Base-by-base conservation (phyloP, 2,888 invertebrate genomes). In the Dryococelus australis region DNA sequence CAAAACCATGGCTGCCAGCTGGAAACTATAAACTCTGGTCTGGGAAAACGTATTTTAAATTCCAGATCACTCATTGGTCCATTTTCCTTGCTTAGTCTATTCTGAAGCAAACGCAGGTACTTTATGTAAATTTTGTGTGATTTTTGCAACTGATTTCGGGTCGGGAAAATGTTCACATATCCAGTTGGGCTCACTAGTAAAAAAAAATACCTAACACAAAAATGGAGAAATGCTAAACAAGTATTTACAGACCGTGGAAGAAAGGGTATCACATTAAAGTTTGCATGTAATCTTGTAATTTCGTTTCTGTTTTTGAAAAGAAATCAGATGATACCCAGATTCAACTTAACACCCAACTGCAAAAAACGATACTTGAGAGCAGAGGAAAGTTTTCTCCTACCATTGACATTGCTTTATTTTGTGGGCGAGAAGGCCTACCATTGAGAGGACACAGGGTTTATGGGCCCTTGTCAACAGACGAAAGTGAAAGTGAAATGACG, bases 381-480 rank as follows among this genome's bases (percentile, higher is more conserved):
- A 65, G 65, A 65, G 65, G 24, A 65, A 65, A 65, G 65, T 6
- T 65, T 65, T 65, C 65, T 20, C 65, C 65, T n/a, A 65, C 24
- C 24, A 8, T 65, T 65, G n/a, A 65, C 65, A 85, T 47, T 9
- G 20, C 47, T 85, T 43, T 85, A 24, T 85, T 85, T 51, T 47
- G 85, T 85, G 85, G 85, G 13, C 43, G 6, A 47, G 3, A 85
- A 8, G 47, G 85, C 47, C 24, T 85, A 85, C 85, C 47, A 16
- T 27, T 43, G 47, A 85, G 85, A 85, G 43, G 47, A 20, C 47
- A 85, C 85, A 85, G 47, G 47, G 85, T 47, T 85, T 85, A 43
- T 2, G 85, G 85, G 16, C 85, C 26, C 47, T 16, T n/a, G 10
- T 65, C n/a, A 65, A 65, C 20, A 3, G 65, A 65, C 16, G 2